These are phyloP conservation scores for Trichonephila clavata DNA, from an alignment of 1,140 invertebrate genomes.

Conservation along the genomic window DNA sequence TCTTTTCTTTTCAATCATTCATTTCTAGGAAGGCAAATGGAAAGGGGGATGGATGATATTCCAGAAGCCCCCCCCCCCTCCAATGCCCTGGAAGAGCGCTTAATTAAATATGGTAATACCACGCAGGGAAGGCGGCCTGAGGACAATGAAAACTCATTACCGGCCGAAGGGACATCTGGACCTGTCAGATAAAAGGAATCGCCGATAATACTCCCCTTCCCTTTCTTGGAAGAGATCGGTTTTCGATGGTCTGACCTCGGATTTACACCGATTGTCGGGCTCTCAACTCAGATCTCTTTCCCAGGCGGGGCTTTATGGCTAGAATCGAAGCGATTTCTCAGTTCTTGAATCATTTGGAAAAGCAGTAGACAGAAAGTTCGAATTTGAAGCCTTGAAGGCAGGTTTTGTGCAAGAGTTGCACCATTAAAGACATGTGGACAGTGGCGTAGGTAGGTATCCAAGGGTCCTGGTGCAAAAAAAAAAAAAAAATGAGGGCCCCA, in stretches of 20 bases:
- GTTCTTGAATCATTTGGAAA: no score
- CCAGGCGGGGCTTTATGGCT: no score
- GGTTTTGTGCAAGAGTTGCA: no score
- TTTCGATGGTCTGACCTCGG: not conserved
- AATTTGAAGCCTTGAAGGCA: no score
- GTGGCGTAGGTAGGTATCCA: no score
- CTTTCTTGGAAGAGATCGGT: not conserved
- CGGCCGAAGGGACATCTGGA: constrained; percentile 36
- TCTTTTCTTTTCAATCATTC: not conserved
- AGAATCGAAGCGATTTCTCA: no score
- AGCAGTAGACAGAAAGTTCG: no score
- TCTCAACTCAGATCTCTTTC: no score
- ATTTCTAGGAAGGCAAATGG: not conserved
- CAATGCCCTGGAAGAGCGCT: not conserved
- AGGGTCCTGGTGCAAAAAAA: no score
- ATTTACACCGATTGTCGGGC: not conserved
- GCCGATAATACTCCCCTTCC: not conserved
- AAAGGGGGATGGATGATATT: not conserved
- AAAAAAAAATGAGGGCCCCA: no score
- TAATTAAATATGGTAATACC: constrained; percentile 66
- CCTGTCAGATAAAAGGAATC: constrained; percentile 48
- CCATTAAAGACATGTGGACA: no score
- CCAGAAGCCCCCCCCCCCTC: not conserved
- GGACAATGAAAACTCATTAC: constrained; percentile 71
- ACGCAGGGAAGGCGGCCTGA: not conserved